Base-by-base conservation (phyloP, 2,888 invertebrate genomes). In the Heteromyza rotundicornis region DNA sequence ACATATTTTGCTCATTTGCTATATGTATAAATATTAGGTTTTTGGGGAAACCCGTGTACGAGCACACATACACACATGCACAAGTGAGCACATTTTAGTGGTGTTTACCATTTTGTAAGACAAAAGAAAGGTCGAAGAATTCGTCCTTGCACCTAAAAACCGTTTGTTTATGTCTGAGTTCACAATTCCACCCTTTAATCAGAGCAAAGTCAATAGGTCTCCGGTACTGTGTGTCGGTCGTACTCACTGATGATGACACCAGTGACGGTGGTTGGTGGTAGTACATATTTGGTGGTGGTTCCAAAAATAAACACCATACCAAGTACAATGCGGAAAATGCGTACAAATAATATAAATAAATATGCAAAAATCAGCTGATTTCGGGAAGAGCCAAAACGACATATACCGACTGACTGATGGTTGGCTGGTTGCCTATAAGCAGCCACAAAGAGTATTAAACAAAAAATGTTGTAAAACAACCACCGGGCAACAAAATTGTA, bases 191-290 rank as follows among this genome's bases (percentile, higher is more conserved):
- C 51, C 58, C 58, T 52, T 55, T 55, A 22, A 55, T 47, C 47
- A 47, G 40, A 68, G 70, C 66, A 74, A 73, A 73, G 76, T 74
- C 76, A 75, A 74, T 75, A 73, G 73, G 74, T 75, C 76, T 75
- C 67, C 68, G 66, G 67, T 47, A 60, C 65, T 75, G 72, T 51
- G 35, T 24, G 23, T 44, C 16, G 14, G 74, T 67, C 70, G 65
- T 63, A 24, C 63, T 47, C 14, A n/a, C 17, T 47, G 20, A 5
- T 7, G 20, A 17, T 14, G 47, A 47, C 19, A 51, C 16, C 44
- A 51, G 59, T 54, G 59, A 54, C 56, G 63, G 59, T 55, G 35
- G 49, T 20, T 51, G 3, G 62, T 10, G 27, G 22, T 24, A 16
- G 22, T 59, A 12, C 16, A 24, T 64, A 62, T 66, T 73, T 74